These are phyloP conservation scores for Pangasianodon hypophthalmus DNA, from an alignment of 2,113 vertebrate genomes.

Conservation along the genomic window DNA sequence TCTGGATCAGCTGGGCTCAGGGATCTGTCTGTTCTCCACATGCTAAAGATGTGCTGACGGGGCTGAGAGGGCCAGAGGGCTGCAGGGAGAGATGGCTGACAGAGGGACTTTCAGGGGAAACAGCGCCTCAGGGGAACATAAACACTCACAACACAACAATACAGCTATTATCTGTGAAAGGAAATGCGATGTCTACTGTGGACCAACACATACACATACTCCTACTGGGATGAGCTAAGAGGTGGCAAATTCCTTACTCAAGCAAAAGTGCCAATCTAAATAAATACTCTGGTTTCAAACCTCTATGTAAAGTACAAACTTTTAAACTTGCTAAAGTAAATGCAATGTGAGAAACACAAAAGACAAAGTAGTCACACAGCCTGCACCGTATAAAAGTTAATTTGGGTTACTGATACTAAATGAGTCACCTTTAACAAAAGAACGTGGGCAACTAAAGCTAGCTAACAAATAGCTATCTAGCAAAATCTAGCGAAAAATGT, in stretches of 20 bases:
- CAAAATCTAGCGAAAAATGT: background rate
- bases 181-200: slow-evolving; percentile 12
- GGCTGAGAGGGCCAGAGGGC: slow-evolving; percentile 23
- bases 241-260: background rate
- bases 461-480: background rate
- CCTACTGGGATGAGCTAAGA: background rate
- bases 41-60: slow-evolving; percentile 47
- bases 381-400: background rate
- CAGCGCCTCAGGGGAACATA: slow-evolving; percentile 1
- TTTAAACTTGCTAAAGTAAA: background rate
- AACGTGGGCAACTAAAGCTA: background rate
- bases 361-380: background rate
- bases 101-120: slow-evolving; percentile 22
- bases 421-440: background rate
- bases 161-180: slow-evolving; percentile 31
- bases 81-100: slow-evolving; percentile 36
- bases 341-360: background rate
- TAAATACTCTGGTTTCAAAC: background rate
- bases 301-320: background rate
- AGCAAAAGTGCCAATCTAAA: background rate
- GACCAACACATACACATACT: background rate
- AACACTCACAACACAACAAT: slow-evolving; percentile 32
- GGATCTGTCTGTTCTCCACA: slow-evolving; percentile 23
- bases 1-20: slow-evolving; percentile 35
- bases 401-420: background rate